Evolutionary conservation across 2,888 invertebrate genomes (phyloP).

Genomic region (Hirtodrosophila duncani): DNA sequence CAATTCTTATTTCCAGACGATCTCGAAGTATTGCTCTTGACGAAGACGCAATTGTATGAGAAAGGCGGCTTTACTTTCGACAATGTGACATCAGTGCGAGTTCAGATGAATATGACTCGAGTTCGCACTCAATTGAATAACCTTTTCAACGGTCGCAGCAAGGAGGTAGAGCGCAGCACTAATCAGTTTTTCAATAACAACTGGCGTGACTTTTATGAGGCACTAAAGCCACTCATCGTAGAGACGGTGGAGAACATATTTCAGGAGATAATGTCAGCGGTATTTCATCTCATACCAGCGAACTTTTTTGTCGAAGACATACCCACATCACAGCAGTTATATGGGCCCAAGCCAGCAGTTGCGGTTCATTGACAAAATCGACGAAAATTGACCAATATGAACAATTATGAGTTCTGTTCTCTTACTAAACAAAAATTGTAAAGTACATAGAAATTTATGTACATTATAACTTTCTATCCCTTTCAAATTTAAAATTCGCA

Average conservation of each 20-base stretch:
- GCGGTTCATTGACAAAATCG: no score
- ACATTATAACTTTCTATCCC: no score
- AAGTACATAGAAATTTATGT: no score
- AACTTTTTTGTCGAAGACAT: slow-evolving; percentile 84
- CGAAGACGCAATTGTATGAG: slow-evolving; percentile 82
- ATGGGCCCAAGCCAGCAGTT: slow-evolving; percentile 27
- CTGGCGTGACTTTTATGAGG: slow-evolving; percentile 85
- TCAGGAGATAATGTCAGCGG: slow-evolving; percentile 81
- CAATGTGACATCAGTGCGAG: slow-evolving; percentile 82
- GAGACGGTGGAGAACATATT: slow-evolving; percentile 84
- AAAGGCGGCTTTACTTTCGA: slow-evolving; percentile 83
- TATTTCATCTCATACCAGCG: slow-evolving; percentile 84
- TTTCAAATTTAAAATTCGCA: no score
- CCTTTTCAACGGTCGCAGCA: slow-evolving; percentile 79
- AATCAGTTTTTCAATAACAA: slow-evolving; percentile 85
- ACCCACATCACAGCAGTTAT: slow-evolving; percentile 60
- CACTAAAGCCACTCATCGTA: slow-evolving; percentile 82
- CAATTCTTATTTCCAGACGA: slow-evolving; percentile 78
- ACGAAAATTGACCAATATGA: no score
- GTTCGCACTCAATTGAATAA: slow-evolving; percentile 83
- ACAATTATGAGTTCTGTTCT: no score
- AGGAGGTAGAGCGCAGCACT: slow-evolving; percentile 82
- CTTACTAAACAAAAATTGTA: no score
- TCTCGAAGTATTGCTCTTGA: slow-evolving; percentile 82
- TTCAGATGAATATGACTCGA: slow-evolving; percentile 82